phyloP scores from a whole-genome alignment of 2,113 vertebrate genomes.

The Orycteropus afer region DNA sequence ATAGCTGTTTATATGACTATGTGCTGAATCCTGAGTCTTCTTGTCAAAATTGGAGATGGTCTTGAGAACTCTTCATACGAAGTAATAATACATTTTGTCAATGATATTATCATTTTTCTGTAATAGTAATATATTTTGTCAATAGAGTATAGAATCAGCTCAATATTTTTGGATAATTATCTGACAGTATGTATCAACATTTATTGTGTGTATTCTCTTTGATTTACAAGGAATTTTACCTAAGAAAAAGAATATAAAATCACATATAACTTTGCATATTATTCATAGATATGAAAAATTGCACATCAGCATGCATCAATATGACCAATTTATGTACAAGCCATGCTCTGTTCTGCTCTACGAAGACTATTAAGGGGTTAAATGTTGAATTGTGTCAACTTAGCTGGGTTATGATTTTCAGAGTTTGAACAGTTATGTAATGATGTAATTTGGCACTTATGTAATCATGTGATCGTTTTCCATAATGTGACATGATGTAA shows the following conservation, averaged over 20 bases:
- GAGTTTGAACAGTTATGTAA: no score
- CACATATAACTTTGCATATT: not conserved
- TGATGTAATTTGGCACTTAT: no score
- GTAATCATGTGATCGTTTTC: no score
- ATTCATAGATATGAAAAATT: not conserved
- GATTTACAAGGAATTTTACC: not conserved
- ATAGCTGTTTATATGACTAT: not conserved
- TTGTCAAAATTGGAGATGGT: not conserved
- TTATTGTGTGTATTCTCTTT: not conserved
- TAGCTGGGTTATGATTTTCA: no score
- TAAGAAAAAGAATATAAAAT: not conserved
- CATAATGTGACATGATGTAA: no score
- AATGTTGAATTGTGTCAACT: no score
- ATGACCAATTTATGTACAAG: not conserved
- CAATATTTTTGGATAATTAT: not conserved
- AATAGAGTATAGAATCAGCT: not conserved
- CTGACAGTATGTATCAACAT: not conserved
- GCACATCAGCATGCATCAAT: not conserved
- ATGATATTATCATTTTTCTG: no score
- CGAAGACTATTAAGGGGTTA: no score
- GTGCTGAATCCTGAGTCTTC: not conserved
- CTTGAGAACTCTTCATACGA: not conserved
- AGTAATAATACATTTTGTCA: not conserved
- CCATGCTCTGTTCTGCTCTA: not conserved
- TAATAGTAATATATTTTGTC: not conserved